A percentile compares a stretch with the other conserved stretches of the same genome.
Evolutionary conservation across 2,797 vertebrate species (phyloP).

Genomic region (Sebastes flavidus): DNA sequence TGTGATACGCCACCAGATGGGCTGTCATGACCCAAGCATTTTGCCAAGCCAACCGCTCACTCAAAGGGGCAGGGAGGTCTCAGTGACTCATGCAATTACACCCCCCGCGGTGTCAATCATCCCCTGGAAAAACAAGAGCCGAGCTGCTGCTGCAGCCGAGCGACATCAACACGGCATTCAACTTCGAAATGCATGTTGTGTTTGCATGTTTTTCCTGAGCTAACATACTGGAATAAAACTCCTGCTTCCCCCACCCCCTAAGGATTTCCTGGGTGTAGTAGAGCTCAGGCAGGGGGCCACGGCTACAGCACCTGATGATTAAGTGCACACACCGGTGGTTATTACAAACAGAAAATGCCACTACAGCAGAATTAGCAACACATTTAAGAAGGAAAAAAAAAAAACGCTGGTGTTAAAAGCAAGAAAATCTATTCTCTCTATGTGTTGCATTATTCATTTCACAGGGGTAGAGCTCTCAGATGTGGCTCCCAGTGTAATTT

Average conservation of each 20-base stretch:
- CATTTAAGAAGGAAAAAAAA: constrained; percentile 56
- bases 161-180: not conserved
- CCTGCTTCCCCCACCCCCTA: constrained; percentile 14
- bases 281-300: not conserved
- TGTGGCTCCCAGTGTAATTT: constrained; percentile 44
- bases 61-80: constrained; percentile 60
- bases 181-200: not conserved
- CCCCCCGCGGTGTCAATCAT: constrained; percentile 70
- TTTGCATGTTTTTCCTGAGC: constrained; percentile 3
- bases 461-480: constrained; percentile 14
- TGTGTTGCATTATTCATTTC: constrained; percentile 64
- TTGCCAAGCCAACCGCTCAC: constrained; percentile 56
- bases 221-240: constrained; percentile 21
- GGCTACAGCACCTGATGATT: constrained; percentile 41
- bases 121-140: not conserved
- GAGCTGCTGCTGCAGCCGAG: not conserved
- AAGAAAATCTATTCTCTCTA: constrained; percentile 32
- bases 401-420: constrained; percentile 18
- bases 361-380: constrained; percentile 62
- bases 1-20: constrained; percentile 68
- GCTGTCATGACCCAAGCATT: constrained; percentile 70
- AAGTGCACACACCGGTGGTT: constrained; percentile 32
- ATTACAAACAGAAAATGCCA: constrained; percentile 52
- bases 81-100: constrained; percentile 62
- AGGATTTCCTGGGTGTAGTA: constrained; percentile 19